Evolutionary conservation across 2,888 invertebrate genomes (phyloP).

Genomic region (Drosophila fungiperda): DNA sequence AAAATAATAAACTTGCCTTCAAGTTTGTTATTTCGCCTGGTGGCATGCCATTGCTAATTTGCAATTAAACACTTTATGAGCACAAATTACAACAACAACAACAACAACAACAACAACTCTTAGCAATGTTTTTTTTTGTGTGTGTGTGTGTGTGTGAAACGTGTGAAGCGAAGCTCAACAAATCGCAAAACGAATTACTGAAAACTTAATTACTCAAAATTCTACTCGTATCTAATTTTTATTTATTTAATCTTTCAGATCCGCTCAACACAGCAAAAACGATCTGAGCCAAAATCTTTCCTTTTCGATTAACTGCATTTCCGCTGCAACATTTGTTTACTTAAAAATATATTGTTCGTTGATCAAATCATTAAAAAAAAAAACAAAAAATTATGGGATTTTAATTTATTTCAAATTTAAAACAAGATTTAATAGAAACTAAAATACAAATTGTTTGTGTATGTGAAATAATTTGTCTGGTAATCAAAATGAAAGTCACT

Average conservation of each 20-base stretch:
- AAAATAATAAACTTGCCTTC: slow-evolving; percentile 36
- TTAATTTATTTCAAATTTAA: background rate
- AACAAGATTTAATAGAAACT: background rate
- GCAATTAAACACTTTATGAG: slow-evolving; percentile 81
- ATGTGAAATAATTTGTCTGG: background rate
- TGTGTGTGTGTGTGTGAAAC: slow-evolving; percentile 19
- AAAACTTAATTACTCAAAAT: slow-evolving; percentile 6
- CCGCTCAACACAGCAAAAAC: background rate
- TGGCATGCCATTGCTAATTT: slow-evolving; percentile 72
- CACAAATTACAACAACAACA: slow-evolving; percentile 69
- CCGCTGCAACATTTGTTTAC: background rate
- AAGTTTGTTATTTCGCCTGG: slow-evolving; percentile 25
- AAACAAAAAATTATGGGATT: background rate
- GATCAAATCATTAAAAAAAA: background rate
- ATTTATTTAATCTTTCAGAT: slow-evolving; percentile 12
- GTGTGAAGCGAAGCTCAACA: slow-evolving; percentile 43
- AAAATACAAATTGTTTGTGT: background rate
- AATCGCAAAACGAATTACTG: slow-evolving; percentile 22
- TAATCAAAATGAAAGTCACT: background rate
- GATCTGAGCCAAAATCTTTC: background rate
- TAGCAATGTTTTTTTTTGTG: background rate
- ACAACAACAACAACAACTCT: slow-evolving; percentile 39
- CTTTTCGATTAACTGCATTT: background rate
- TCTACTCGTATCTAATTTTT: slow-evolving; percentile 11
- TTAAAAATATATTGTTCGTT: background rate